Percentiles rank a stretch among this genome's conserved stretches.
Evolutionary conservation across 2,888 invertebrate species (phyloP).

Genomic region (Caradrina clavipalpis): DNA sequence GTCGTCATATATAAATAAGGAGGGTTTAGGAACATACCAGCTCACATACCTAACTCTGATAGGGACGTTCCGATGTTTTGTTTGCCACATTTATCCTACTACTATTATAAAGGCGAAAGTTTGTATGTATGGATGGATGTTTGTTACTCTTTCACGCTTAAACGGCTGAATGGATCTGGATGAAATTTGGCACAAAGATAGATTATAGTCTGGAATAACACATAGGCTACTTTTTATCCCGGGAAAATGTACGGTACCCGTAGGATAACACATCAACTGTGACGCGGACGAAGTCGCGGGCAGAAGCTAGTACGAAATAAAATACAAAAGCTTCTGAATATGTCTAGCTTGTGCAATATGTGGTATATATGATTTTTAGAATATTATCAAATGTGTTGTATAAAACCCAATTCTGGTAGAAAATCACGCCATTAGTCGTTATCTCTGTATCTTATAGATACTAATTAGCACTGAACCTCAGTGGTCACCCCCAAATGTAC

Average conservation of each 20-base stretch:
- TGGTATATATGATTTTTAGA: background rate
- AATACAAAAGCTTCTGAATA: slow-evolving; percentile 17
- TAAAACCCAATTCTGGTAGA: background rate
- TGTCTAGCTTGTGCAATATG: background rate
- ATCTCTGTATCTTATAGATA: background rate
- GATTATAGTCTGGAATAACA: too few species aligned
- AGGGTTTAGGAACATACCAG: slow-evolving; percentile 38
- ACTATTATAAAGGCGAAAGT: too few species aligned
- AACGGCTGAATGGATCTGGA: too few species aligned
- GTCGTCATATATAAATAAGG: slow-evolving; percentile 32
- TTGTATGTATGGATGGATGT: too few species aligned
- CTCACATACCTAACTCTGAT: slow-evolving; percentile 37
- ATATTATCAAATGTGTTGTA: background rate
- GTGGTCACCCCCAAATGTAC: background rate
- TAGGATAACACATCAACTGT: too few species aligned
- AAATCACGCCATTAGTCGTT: background rate
- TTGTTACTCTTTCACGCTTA: too few species aligned
- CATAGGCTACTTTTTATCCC: too few species aligned
- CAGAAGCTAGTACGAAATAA: too few species aligned
- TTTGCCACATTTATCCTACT: slow-evolving; percentile 18
- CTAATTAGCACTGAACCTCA: background rate
- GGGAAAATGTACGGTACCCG: too few species aligned
- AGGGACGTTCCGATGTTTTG: slow-evolving; percentile 12
- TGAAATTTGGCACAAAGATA: too few species aligned
- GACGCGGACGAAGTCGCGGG: too few species aligned